These are phyloP conservation scores for Chanos chanos DNA, from an alignment of 2,797 vertebrate genomes.

Conservation along the genomic window DNA sequence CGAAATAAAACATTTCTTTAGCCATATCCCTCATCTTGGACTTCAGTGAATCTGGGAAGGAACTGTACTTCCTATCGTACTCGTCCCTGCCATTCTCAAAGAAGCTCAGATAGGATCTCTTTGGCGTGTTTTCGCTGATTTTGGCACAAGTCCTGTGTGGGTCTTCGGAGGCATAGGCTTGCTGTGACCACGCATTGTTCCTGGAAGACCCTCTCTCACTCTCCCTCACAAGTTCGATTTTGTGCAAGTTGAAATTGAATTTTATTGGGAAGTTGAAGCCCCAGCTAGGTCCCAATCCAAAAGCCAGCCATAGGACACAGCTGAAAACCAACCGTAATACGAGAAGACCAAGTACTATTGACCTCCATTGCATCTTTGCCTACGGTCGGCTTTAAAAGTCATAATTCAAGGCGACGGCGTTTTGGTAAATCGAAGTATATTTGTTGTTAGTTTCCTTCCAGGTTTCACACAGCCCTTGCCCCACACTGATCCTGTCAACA, in stretches of 20 bases:
- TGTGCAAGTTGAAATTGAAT: conserved; percentile 67
- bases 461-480: conserved; percentile 18
- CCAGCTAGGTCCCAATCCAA: conserved; percentile 81
- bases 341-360: conserved; percentile 86
- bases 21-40: conserved; percentile 84
- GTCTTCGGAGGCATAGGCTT: conserved; percentile 25
- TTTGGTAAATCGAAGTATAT: conserved; percentile 2
- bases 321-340: conserved; percentile 84
- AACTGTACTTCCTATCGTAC: conserved; percentile 83
- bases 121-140: conserved; percentile 46
- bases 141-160: conserved; percentile 43
- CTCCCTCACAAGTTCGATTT: conserved; percentile 64
- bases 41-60: conserved; percentile 82
- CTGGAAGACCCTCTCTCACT: conserved; percentile 36
- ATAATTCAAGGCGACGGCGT: conserved; percentile 63
- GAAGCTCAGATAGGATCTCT: conserved; percentile 72
- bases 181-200: conserved; percentile 60
- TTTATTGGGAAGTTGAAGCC: conserved; percentile 79
- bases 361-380: conserved; percentile 94
- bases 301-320: conserved; percentile 79
- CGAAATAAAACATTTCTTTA: conserved; percentile 92
- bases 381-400: conserved; percentile 60
- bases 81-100: conserved; percentile 77
- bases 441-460: conserved; percentile 1
- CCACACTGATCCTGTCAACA: conserved; percentile 75